Evolutionary conservation across 2,888 invertebrate genomes (phyloP).

Genomic region (Cosmorhoe ocellata): DNA sequence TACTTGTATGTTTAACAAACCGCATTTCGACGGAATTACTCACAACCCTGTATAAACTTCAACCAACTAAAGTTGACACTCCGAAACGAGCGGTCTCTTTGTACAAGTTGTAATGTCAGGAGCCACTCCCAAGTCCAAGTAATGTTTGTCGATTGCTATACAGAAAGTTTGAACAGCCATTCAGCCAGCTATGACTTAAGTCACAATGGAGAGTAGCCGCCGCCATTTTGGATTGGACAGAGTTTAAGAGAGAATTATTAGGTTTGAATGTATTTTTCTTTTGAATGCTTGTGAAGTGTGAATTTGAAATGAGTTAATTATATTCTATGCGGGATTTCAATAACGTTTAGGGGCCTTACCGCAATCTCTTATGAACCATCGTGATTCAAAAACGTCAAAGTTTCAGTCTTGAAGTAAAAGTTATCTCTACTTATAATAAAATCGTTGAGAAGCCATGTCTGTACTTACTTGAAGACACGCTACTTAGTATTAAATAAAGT

Average conservation of each 20-base stretch:
- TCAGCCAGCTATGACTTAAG: slow-evolving; percentile 2
- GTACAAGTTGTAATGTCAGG: slow-evolving; percentile 8
- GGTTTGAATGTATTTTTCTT: not conserved
- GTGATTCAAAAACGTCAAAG: no score
- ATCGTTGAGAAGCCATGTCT: no score
- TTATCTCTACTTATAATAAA: no score
- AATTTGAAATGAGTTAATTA: not conserved
- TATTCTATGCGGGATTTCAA: not conserved
- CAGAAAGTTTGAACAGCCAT: slow-evolving; percentile 11
- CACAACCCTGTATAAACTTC: not conserved
- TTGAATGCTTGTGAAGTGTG: not conserved
- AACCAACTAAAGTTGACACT: not conserved
- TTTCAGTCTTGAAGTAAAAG: no score
- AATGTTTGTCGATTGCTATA: slow-evolving; percentile 10
- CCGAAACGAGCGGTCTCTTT: slow-evolving; percentile 6
- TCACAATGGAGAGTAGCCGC: not conserved
- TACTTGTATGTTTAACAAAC: no score
- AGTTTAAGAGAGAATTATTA: not conserved
- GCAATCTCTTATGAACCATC: no score
- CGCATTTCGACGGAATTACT: not conserved
- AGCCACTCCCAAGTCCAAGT: slow-evolving; percentile 6
- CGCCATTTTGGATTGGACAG: slow-evolving; percentile 12
- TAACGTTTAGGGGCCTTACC: no score
- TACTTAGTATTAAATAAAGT: no score
- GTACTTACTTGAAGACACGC: not conserved